phyloP scores from a whole-genome alignment of 1,140 invertebrate species.

The Nautilus pompilius region DNA sequence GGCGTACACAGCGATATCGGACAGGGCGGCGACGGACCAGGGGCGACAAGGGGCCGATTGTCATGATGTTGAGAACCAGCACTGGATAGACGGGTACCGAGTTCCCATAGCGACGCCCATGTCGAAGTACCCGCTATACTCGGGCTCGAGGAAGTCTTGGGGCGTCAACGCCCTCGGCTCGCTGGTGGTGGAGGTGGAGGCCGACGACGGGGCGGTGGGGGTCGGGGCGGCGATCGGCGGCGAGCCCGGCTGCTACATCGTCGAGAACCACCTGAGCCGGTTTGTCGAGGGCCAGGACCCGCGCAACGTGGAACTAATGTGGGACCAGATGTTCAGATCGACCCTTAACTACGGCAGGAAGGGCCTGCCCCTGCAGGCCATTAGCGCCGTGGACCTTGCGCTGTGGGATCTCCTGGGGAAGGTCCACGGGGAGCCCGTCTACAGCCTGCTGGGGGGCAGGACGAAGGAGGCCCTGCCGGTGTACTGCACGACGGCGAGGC shows the following conservation, averaged over 20 bases:
- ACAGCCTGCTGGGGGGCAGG: slow-evolving; percentile 44
- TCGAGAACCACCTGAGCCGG: slow-evolving; percentile 45
- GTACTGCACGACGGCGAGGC: slow-evolving; percentile 41
- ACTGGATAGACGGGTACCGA: slow-evolving; percentile 45
- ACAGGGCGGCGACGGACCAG: slow-evolving; percentile 4
- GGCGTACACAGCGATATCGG: slow-evolving; percentile 33
- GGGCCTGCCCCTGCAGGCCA: slow-evolving; percentile 43
- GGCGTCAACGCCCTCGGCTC: slow-evolving; percentile 47
- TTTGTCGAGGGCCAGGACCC: slow-evolving; percentile 50
- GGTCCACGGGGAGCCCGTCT: slow-evolving; percentile 37
- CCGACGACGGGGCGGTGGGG: slow-evolving; percentile 39
- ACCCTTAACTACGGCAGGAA: slow-evolving; percentile 48
- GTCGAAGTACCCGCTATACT: slow-evolving; percentile 39
- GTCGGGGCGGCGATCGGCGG: slow-evolving; percentile 46
- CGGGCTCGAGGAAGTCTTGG: slow-evolving; percentile 42
- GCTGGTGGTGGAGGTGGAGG: slow-evolving; percentile 45
- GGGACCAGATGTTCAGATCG: slow-evolving; percentile 49
- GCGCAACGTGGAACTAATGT: slow-evolving; percentile 43
- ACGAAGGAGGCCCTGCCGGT: slow-evolving; percentile 45
- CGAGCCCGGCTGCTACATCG: slow-evolving; percentile 43
- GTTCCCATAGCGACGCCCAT: slow-evolving; percentile 45
- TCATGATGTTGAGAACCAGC: slow-evolving; percentile 43
- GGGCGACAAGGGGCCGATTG: slow-evolving; percentile 44
- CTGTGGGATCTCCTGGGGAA: slow-evolving; percentile 47
- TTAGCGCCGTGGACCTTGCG: slow-evolving; percentile 45